Base-by-base conservation (phyloP, 2,797 vertebrate species). In the Vespertilio murinus region DNA sequence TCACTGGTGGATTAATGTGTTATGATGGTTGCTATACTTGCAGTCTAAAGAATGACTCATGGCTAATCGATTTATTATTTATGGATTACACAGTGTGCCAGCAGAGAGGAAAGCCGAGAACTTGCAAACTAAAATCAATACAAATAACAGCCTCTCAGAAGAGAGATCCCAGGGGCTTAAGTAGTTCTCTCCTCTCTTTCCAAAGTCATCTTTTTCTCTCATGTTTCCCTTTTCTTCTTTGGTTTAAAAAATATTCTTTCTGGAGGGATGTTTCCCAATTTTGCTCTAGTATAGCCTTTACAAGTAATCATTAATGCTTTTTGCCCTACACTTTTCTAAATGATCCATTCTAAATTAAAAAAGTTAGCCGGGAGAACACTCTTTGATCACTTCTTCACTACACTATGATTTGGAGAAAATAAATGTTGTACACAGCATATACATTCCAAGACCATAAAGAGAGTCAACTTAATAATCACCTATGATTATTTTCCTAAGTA, bases 71-170 rank as follows among this genome's bases (percentile, higher is more conserved):
- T 98, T 95, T 96, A 96, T 97, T 98, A 98, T 98, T 97, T 98
- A 98, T 97, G 89, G 96, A 91, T 97, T 97, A 81, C 87, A 97
- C 38, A 95, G 90, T 96, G 91, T 95, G 22, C 90, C 91, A 96
- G 71, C 61, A 96, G 94, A 97, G 89, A 93, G 77, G 88, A 75
- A 93, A 96, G 90, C 82, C 94, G 84, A 91, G 52, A 97, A 95
- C 95, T 96, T 97, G 95, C 93, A 97, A 97, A 97, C 84, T 90
- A 96, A 98, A 98, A 98, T 98, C 97, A 97, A 98, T 98, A 98
- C 95, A 97, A 97, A 97, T 98, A 97, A 97, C 94, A 97, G 91
- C 84, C 71, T 97, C 95, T 98, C 96, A 92, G 90, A 96, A 96
- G 78, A 96, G 56, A 97, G 97, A 96, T 96, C 97, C 94, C 88